Base-by-base conservation (phyloP, 2,888 invertebrate genomes). In the Sminthurinus aureus region DNA sequence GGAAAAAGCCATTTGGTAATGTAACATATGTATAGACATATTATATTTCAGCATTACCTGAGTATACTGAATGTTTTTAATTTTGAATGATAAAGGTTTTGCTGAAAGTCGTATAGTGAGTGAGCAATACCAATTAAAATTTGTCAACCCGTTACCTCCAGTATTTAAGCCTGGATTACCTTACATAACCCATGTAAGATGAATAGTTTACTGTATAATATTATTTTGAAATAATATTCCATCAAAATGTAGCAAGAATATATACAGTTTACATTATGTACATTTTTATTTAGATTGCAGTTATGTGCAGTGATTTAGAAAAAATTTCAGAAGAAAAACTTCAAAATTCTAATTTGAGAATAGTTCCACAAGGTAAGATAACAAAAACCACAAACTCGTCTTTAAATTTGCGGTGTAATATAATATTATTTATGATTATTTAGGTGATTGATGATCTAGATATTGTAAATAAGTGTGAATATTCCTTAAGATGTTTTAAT, bases 111-210 rank as follows among this genome's bases (percentile, higher is more conserved):
- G 91, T 77, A 90, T 93, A 20, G 91, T 91, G 85, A 90, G 90
- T 83, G 90, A 91, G 51, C 89, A 90, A 18, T 88, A 92, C 20
- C 90, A 90, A 82, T 89, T 93, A 3, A 89, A 90, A 83, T 92
- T 92, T 89, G 89, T 92, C 0, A 92, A 92, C 0, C 90, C 91
- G 51, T 89, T 89, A 38, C 91, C 92, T 0, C 90, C 91, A 83
- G 90, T 92, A 66, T 93, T 92, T 89, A 92, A 92, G 88, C 92
- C 92, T 12, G 91, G 91, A 79, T 90, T 92, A 88, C 91, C 91
- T 0, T 91, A 92, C 87, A 90, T 90, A 79, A 90, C 91, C 26
- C 91, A 92, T 88, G 92, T 92, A 89, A 90, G 91, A 78, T 64
- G 75, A 20, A 52, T 13, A 52, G 52, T 52, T 11, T 52, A 52